Base-by-base conservation (phyloP, 1,140 invertebrate species). In the Andricus grossulariae region DNA sequence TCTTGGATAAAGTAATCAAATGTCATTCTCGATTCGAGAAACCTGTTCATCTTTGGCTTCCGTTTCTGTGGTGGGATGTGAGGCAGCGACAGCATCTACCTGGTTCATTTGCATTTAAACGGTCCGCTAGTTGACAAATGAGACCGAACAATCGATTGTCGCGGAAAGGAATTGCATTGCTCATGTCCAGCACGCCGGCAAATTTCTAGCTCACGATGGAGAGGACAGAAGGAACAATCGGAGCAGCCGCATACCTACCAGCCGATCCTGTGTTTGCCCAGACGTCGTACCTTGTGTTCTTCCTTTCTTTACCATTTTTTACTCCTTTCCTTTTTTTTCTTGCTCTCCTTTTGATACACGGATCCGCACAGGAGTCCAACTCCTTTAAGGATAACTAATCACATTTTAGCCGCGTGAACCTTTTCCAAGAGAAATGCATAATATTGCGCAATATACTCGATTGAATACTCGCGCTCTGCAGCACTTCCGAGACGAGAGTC, bases 101-200 rank as follows among this genome's bases (percentile, higher is more conserved):
- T 25, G 72, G 71, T 83, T 82, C 83, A 86, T 88, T 88, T 87
- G 85, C 87, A 88, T 88, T 87, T 83, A 88, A 88, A 85, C 77
- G 82, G 78, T 54, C 50, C 10, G 25, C 50, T 16, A 4, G 72
- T 79, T 87, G 87, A 88, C 87, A 89, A 89, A 89, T 89, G 88
- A 89, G 86, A 66, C 88, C 86, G 85, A 81, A 87, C 83, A 88
- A 89, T 89, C 85, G 84, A 87, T 87, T 80, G 84, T 66, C 72
- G 55, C 50, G 66, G 57, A 66, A 66, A 66, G 25, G 57, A 66
- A 32, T 66, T 32, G 57, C 57, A 66, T 66, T 66, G 25, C 57
- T 66, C 25, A 66, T 73, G 66, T 71, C 71, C 75, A 21, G 50
- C 15, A 32, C 2, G 39, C 25, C 74, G 60, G 75, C 76, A 75